Evolutionary conservation across 2,888 invertebrate species (phyloP), one percentile per base, ranked within the genome.

Genomic region (Eristalinus sepulchralis): DNA sequence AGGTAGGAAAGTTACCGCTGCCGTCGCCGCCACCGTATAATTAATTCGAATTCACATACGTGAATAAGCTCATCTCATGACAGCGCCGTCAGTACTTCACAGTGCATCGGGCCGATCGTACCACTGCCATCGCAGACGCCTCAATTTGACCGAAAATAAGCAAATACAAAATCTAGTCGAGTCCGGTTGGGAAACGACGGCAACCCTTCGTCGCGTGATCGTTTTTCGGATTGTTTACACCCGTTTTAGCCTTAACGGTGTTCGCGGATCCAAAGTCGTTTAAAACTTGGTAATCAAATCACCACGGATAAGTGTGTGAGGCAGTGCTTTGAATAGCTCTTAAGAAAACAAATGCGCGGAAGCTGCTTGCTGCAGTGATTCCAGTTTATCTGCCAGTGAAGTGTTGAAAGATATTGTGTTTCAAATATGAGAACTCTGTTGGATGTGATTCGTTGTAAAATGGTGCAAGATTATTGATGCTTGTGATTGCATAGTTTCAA

Each of bases 31-130:
- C 27, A 27, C 27, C 27, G 27, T 27, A 79, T 87, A 87, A 87
- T 87, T 87, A 87, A 83, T 87, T 86, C 78, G 34, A 77, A 57
- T 77, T 82, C 82, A 63, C 79, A 60, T 79, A 79, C 73, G 76
- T 80, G 76, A 79, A 83, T 88, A 86, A 83, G 88, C 88, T 88
- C 88, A 88, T 88, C 88, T 83, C 80, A 80, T 36, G 71, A 78
- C 79, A 79, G 76, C 76, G 39, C 53, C 47, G 79, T 77, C 78
- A 83, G 83, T 88, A 83, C 80, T 39, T 83, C 66, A 63, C 53
- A 77, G 86, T 88, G 79, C 79, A 88, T 80, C 83, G 80, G 70
- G 64, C 73, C 73, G 86, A 80, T 83, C 68, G 83, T 76, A 68
- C 57, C 71, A 63, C 36, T 67, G 64, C 53, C 70, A 27, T 67